Percentiles rank a stretch among this genome's conserved stretches.
phyloP scores from a whole-genome alignment of 2,888 invertebrate species.

The Xanthia togata region DNA sequence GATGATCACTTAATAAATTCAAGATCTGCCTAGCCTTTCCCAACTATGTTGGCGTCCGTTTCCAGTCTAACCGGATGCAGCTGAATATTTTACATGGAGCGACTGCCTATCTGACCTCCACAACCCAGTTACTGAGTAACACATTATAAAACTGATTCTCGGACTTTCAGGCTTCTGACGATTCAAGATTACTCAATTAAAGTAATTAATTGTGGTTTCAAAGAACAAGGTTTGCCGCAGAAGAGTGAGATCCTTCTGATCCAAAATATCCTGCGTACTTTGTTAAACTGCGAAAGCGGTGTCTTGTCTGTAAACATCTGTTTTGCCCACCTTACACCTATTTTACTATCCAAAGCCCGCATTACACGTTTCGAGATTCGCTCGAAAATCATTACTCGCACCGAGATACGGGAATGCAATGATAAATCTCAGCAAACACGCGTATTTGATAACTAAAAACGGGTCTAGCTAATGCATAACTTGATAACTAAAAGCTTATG shows the following conservation, averaged over 20 bases:
- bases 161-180: no score
- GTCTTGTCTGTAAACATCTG: neutral
- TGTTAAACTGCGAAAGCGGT: neutral
- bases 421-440: slow-evolving; percentile 76
- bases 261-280: neutral
- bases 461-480: slow-evolving; percentile 76
- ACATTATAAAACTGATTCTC: no score
- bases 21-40: neutral
- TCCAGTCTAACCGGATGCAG: no score
- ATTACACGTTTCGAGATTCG: slow-evolving; percentile 54
- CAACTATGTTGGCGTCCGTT: no score
- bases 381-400: slow-evolving; percentile 55
- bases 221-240: neutral
- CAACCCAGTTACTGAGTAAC: no score
- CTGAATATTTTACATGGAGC: no score
- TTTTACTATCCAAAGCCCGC: slow-evolving; percentile 40
- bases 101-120: no score
- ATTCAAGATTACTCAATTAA: neutral
- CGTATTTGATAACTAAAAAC: slow-evolving; percentile 75
- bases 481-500: slow-evolving; percentile 84
- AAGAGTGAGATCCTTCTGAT: neutral
- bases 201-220: neutral
- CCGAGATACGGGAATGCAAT: slow-evolving; percentile 67
- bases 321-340: slow-evolving; percentile 17
- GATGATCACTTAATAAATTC: neutral